Evolutionary conservation across 2,797 vertebrate genomes (phyloP).

Genomic region (Smutsia gigantea): DNA sequence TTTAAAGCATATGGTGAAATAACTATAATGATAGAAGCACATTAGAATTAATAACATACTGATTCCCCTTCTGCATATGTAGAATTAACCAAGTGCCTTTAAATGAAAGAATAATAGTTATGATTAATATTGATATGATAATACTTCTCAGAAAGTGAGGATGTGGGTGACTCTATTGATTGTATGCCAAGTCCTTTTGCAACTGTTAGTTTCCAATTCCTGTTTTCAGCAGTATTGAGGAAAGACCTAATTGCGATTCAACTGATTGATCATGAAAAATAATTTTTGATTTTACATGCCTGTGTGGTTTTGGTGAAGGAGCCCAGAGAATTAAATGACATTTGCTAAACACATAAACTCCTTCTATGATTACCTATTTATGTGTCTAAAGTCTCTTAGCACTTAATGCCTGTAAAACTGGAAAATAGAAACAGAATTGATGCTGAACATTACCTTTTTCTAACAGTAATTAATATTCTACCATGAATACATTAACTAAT

Average conservation of each 20-base stretch:
- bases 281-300: not conserved
- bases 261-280: not conserved
- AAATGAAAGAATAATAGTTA: not conserved
- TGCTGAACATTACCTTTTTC: not conserved
- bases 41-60: not conserved
- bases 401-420: not conserved
- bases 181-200: not conserved
- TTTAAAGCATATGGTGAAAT: not conserved
- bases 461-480: not conserved
- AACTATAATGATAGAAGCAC: not conserved
- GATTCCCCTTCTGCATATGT: not conserved
- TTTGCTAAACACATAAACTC: constrained; percentile 20
- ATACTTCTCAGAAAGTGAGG: not conserved
- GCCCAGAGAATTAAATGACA: not conserved
- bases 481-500: not conserved
- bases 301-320: not conserved
- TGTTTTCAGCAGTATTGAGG: not conserved
- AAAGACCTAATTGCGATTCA: not conserved
- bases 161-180: not conserved
- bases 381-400: not conserved
- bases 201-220: not conserved
- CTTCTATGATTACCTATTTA: not conserved
- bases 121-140: not conserved
- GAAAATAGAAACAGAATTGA: not conserved
- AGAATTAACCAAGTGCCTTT: not conserved